phyloP scores from a whole-genome alignment of 2,797 vertebrate species.

The Gastrophryne carolinensis region DNA sequence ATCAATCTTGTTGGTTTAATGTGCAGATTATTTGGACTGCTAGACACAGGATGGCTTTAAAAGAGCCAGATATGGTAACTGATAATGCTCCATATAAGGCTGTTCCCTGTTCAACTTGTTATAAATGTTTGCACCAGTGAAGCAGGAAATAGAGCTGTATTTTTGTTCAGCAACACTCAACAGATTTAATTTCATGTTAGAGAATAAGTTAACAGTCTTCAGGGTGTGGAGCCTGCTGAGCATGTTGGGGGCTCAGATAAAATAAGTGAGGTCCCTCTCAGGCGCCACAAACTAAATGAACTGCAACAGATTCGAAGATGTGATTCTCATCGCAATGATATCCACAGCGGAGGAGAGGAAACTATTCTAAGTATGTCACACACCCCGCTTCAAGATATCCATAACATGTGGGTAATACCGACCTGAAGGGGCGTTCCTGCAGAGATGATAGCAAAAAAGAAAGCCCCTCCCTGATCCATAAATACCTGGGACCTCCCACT shows the following conservation, averaged over 20 bases:
- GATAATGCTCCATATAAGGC: background rate
- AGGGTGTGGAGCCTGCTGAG: background rate
- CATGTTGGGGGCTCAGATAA: background rate
- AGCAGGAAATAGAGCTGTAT: slow-evolving; percentile 7
- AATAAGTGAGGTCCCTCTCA: background rate
- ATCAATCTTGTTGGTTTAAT: too few species aligned
- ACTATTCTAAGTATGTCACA: too few species aligned
- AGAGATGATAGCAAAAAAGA: too few species aligned
- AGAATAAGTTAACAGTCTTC: background rate
- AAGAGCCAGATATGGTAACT: too few species aligned
- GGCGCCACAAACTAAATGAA: background rate
- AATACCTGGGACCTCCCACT: too few species aligned
- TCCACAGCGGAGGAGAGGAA: background rate
- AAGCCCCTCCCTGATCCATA: too few species aligned
- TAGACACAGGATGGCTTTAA: too few species aligned
- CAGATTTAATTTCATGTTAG: background rate
- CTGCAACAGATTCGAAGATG: background rate
- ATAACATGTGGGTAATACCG: too few species aligned
- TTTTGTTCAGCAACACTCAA: background rate
- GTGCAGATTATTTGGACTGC: too few species aligned
- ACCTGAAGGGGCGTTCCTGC: too few species aligned
- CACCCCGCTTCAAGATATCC: too few species aligned
- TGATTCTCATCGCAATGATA: background rate
- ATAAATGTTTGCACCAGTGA: background rate
- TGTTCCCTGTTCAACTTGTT: background rate